Evolutionary conservation across 1,140 invertebrate species (phyloP), one percentile per base, ranked within the genome.

Genomic region (Drepana arcuata): DNA sequence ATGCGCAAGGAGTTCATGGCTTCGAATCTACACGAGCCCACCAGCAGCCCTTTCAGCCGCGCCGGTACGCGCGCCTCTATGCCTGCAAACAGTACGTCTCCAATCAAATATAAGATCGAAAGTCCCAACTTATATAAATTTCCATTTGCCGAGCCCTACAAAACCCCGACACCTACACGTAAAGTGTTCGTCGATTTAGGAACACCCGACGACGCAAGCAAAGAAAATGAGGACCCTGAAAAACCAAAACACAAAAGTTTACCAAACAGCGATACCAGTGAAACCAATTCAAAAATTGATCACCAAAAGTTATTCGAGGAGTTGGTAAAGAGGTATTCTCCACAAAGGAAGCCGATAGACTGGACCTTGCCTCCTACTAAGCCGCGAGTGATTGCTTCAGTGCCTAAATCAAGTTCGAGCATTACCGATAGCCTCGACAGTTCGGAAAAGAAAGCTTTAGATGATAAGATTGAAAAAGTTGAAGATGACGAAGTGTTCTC

Each of bases 121-220:
- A 79, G 66, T 46, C 67, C 74, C 27, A 82, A 78, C 53, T 60
- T 84, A 36, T 74, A 73, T 43, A 84, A 84, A 51, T 83, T 83
- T 41, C 79, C 81, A 30, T 83, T 84, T 39, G 81, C 79, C 12
- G 81, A 84, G 39, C 81, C 79, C 11, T 83, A 75, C 34, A 54
- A 65, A 2, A 72, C 79, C 7, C 81, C 81, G 16, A 70, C 73
- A 11, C 71, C 75, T 11, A 55, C 60, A 11, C 58, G 78, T 1
- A 57, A 56, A 41, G 61, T 82, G 21, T 21, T 69, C 7, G 48
- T 82, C 0, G 70, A 79, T 33, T 55, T 79, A 12, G 71, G 64
- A 12, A 21, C 56, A 0, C 57, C 63, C 35, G 47, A 47, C n/a
- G 60, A 62, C 25, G 57, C 52, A 6, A 52, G 43, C 6, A 69